A percentile compares a stretch with the other conserved stretches of the same genome.
phyloP scores from a whole-genome alignment of 2,888 invertebrate genomes.

The Steromphala cineraria region DNA sequence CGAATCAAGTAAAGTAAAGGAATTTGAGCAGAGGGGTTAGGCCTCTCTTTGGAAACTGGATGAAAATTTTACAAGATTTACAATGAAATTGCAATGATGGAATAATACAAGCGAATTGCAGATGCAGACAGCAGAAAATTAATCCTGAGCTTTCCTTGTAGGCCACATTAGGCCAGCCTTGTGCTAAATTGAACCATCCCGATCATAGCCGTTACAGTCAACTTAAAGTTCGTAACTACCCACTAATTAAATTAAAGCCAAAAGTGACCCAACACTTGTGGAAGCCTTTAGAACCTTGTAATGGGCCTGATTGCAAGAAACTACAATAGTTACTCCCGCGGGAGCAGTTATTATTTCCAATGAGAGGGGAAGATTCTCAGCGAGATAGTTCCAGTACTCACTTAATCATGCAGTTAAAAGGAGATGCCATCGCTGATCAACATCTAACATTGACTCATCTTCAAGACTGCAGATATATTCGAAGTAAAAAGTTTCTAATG shows the following conservation, averaged over 20 bases:
- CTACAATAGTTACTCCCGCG: background rate
- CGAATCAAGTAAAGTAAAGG: background rate
- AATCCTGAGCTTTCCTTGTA: background rate
- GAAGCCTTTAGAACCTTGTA: background rate
- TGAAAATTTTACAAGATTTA: constrained; percentile 5
- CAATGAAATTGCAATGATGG: constrained; percentile 1
- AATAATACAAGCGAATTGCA: background rate
- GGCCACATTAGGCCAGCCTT: background rate
- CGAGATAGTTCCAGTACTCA: too few species aligned
- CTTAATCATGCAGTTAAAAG: too few species aligned
- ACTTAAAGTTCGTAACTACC: background rate
- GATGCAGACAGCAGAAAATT: background rate
- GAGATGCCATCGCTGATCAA: too few species aligned
- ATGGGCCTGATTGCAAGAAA: constrained; percentile 4
- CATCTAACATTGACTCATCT: too few species aligned
- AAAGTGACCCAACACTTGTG: constrained; percentile 2
- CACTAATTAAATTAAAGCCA: constrained; percentile 6
- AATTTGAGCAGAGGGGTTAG: background rate
- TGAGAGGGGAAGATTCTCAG: background rate
- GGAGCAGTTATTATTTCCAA: constrained; percentile 12
- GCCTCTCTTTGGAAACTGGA: background rate
- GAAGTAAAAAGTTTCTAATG: too few species aligned
- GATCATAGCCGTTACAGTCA: background rate
- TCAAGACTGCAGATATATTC: too few species aligned
- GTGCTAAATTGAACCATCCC: background rate